Evolutionary conservation across 1,140 invertebrate species (phyloP).

Genomic region (Apis laboriosa): DNA sequence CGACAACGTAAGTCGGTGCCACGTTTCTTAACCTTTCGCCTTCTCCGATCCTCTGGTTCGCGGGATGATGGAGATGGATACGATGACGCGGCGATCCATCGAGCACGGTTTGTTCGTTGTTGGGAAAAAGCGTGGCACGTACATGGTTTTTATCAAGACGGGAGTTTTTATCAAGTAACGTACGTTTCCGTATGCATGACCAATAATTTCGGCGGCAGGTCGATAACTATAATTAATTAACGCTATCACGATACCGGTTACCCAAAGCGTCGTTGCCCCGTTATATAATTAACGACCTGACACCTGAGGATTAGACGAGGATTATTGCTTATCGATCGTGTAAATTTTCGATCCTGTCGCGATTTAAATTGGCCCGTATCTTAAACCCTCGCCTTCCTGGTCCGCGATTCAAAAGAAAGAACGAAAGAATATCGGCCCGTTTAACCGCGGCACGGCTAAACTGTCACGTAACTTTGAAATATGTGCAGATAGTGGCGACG

Average conservation of each 20-base stretch:
- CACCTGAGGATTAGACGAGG: conserved; percentile 41
- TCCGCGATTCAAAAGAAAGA: too few species aligned
- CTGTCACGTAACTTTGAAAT: conserved; percentile 38
- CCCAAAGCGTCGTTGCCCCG: conserved; percentile 30
- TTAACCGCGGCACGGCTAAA: not conserved
- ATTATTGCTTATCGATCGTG: conserved; percentile 50
- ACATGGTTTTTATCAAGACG: not conserved
- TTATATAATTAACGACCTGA: conserved; percentile 62
- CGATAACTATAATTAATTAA: conserved; percentile 65
- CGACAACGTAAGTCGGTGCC: conserved; percentile 51
- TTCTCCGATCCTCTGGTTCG: not conserved
- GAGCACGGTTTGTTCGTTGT: not conserved
- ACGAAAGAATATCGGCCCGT: too few species aligned
- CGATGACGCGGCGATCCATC: not conserved
- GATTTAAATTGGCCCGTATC: not conserved
- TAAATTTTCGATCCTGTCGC: conserved; percentile 52
- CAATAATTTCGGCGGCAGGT: conserved; percentile 42
- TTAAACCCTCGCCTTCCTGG: too few species aligned
- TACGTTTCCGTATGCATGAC: conserved; percentile 12
- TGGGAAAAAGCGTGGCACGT: not conserved
- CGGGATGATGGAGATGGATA: not conserved
- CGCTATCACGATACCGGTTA: conserved; percentile 47
- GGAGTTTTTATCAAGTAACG: conserved; percentile 5
- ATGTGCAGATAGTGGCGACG: conserved; percentile 51
- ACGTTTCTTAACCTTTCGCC: not conserved